Evolutionary conservation across 2,888 invertebrate genomes (phyloP).

Genomic region (Halictus quadricinctus): DNA sequence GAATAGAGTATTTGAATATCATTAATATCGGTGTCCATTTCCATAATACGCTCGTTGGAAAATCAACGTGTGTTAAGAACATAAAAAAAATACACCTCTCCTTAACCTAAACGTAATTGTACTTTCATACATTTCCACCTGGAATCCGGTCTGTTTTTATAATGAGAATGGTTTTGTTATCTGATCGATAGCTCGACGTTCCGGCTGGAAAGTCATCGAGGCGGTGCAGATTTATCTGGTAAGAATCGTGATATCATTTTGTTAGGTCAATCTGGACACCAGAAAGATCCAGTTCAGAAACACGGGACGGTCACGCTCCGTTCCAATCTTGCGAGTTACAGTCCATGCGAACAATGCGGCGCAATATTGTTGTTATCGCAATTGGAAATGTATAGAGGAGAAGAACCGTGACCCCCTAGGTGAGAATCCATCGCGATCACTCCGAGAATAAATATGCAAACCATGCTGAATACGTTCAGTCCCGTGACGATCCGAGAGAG

Average conservation of each 20-base stretch:
- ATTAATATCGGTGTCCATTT: background rate
- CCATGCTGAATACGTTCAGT: background rate
- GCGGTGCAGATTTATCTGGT: conserved; percentile 30
- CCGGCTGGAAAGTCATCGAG: conserved; percentile 20
- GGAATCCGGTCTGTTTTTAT: conserved; percentile 14
- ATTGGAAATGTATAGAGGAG: conserved; percentile 17
- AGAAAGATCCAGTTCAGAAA: conserved; percentile 43
- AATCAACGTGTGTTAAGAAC: background rate
- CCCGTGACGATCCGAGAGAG: background rate
- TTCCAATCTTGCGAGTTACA: conserved; percentile 25
- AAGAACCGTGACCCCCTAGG: conserved; percentile 16
- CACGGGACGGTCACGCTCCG: conserved; percentile 16
- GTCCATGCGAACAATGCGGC: conserved; percentile 19
- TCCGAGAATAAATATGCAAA: conserved; percentile 1
- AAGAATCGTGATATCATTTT: conserved; percentile 19
- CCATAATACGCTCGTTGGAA: background rate
- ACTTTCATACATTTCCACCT: background rate
- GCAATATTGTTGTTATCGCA: conserved; percentile 29
- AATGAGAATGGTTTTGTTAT: conserved; percentile 3
- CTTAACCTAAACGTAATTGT: background rate
- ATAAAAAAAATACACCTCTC: background rate
- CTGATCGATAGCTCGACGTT: conserved; percentile 12
- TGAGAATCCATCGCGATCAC: conserved; percentile 6
- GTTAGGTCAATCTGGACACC: conserved; percentile 10
- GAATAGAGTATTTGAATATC: background rate